These are phyloP conservation scores for Chunga burmeisteri DNA, from an alignment of 2,113 vertebrate species.

Conservation along the genomic window DNA sequence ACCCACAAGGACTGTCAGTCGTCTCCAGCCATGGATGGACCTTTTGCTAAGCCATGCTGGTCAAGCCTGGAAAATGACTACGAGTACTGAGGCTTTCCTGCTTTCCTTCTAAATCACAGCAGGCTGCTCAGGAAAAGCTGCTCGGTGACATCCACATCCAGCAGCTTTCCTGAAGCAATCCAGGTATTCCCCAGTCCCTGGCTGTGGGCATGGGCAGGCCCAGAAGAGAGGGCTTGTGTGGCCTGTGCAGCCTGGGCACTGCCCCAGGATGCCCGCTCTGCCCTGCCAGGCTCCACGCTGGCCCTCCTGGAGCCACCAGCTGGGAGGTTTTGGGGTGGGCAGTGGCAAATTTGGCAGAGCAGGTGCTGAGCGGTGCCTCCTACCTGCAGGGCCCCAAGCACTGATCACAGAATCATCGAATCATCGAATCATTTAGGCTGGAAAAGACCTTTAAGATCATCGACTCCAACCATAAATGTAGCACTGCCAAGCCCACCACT, in stretches of 20 bases:
- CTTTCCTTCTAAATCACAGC: neutral
- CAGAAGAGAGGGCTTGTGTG: rapidly evolving
- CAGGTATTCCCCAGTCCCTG: neutral
- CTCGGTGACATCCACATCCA: rapidly evolving
- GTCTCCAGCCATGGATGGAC: neutral
- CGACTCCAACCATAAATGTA: neutral
- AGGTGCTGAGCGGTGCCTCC: neutral
- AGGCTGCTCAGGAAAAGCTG: neutral
- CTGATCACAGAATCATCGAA: neutral
- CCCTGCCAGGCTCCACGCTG: neutral
- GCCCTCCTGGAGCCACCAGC: neutral
- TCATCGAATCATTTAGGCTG: neutral
- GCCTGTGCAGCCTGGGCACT: neutral
- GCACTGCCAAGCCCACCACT: neutral
- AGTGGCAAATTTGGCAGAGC: neutral
- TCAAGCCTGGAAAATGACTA: neutral
- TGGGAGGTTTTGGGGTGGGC: neutral
- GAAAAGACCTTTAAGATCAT: neutral
- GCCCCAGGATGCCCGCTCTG: neutral
- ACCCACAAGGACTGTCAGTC: neutral
- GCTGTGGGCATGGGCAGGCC: rapidly evolving
- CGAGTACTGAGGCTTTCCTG: neutral
- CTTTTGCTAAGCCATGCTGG: neutral
- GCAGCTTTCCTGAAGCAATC: neutral
- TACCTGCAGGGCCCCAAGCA: too few relatives aligned